Base-by-base conservation (phyloP, 2,888 invertebrate species). In the Latrodectus hesperus region DNA sequence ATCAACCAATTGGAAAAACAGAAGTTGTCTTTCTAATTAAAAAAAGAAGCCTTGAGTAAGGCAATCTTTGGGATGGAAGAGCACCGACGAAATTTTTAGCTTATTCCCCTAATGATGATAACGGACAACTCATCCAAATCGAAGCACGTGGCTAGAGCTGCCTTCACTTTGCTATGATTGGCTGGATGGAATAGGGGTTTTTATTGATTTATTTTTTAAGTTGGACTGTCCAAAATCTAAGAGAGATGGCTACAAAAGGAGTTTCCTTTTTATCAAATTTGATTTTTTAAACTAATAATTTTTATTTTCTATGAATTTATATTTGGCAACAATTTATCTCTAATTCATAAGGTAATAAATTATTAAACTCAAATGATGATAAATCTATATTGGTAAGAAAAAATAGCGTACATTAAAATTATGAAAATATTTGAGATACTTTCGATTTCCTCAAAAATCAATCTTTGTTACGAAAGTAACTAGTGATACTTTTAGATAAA, bases 61-160 rank as follows among this genome's bases (percentile, higher is more conserved):
- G 68, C 51, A 75, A 83, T 83, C 71, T 77, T 60, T 55, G 71
- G 14, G 68, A 83, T 83, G 83, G 76, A 52, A 17, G 49, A 76
- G 70, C 68, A 68, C 68, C 60, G n/a, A 60, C 60, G 6, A 60
- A 75, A 76, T 60, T 68, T 83, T 83, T 71, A 16, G 71, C 52
- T 49, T 78, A 55, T 73, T 26, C 72, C 67, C 52, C 52, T 78
- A 84, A 84, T 84, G 84, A 84, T 78, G 78, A 84, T 84, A 75
- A 78, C 77, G 77, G 65, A 84, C 84, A 78, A 84, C 84, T 77
- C 84, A 84, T 84, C 84, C 84, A 67, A 77, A 77, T 75, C 82
- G 77, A 64, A 65, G 78, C 84, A 84, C 77, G 84, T 84, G 78
- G 84, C 71, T 71, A 71, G 64, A 60, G 38, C 73, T 71, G 70